Base-by-base conservation (phyloP, 2,888 invertebrate genomes). In the Xylophagus ater region DNA sequence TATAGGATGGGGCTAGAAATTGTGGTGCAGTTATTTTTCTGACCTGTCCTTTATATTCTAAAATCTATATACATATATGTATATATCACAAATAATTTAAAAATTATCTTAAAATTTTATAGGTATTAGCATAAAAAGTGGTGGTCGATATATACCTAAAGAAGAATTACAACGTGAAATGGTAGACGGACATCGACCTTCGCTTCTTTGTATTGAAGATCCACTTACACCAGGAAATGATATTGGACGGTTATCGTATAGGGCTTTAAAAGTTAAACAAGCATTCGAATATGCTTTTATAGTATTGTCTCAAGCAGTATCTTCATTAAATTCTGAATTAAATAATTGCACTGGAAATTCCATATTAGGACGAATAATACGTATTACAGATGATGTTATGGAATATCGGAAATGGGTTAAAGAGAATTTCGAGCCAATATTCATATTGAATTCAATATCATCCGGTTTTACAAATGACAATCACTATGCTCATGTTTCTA, bases 281-380 rank as follows among this genome's bases (percentile, higher is more conserved):
- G 92, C 96, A 44, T 98, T 97, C 70, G 93, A 93, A 67, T 90
- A 89, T 72, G 97, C 97, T 44, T 96, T 87, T 68, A 77, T 82
- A 46, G 78, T 81, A 53, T 72, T 92, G 53, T 76, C 81, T 52
- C 81, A 81, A 62, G 83, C 83, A 46, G 81, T 82, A 46, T 78
- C 70, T 54, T 67, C 58, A 14, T 55, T 68, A 26, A 68, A 70
- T 49, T 59, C 63, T 46, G 66, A 65, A 52, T 69, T 72, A 53
- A 70, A 70, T 53, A 72, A 78, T 51, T 69, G 69, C 46, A 65
- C 66, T 43, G 65, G 68, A 20, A 68, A 70, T 55, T 73, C 74
- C 47, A 83, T 88, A 65, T 73, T 96, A 52, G 93, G 92, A 25
- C 80, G 94, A 53, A 85, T 96, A 51, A 77, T 96, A 53, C 78